Base-by-base conservation (phyloP, 2,113 vertebrate genomes). In the Orientallactaga bullata region DNA sequence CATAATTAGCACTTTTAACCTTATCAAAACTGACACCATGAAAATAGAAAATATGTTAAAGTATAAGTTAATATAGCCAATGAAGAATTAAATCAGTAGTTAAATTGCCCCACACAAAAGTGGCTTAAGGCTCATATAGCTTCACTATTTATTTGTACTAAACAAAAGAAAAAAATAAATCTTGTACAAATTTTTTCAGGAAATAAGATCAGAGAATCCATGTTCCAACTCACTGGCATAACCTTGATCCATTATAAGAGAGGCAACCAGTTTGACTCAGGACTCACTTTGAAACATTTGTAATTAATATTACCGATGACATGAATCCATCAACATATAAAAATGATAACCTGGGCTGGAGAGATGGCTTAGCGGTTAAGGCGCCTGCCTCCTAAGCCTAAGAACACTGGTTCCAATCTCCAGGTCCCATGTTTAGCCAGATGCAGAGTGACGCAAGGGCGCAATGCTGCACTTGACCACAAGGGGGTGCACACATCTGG, bases 241-340 rank as follows among this genome's bases (percentile, higher is more conserved):
- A 72, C 21, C 15, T 79, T 78, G 55, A 58, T 69, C 24, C 32
- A 85, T 78, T 72, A 18, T 32, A 65, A 82, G n/a, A 58, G 78
- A 83, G 55, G 23, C 60, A 79, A 78, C 23, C 16, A 72, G 10
- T 23, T 24, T 73, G 35, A 72, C 23, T 39, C 55, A 87, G 13
- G 7, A 93, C 42, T 23, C 60, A 16, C 55, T 42, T 16, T 78
- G 65, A 47, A 90, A 87, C 21, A 3, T 66, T 78, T 72, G 10
- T 65, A 32, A 84, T 8, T 16, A 79, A 84, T 84, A 79, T 79
- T 84, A 23, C 13, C 58, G 68, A 85, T 7, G 51, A 78, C 69
- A 35, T 15, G 35, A 88, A 65, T 90, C 39, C 42, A 93, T 73
- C 42, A 58, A 47, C 37, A 23, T 13, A 51, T 79, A 95, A 81